These are phyloP conservation scores for Catharus minimus DNA, from an alignment of 2,113 vertebrate genomes.

Conservation along the genomic window DNA sequence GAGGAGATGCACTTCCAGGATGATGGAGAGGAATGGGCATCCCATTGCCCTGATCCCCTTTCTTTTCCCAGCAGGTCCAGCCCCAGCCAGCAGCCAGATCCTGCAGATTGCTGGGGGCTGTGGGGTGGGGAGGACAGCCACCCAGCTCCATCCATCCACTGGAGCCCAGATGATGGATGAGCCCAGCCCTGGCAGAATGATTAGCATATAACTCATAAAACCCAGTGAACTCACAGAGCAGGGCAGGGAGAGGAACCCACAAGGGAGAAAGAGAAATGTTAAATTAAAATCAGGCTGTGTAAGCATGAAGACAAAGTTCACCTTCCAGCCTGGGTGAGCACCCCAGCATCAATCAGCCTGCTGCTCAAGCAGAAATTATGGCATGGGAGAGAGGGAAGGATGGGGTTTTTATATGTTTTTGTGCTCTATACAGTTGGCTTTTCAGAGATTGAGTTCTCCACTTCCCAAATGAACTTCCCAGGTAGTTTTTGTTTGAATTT, in stretches of 20 bases:
- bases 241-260: background rate
- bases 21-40: background rate
- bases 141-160: background rate
- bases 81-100: background rate
- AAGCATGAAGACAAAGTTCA: constrained; percentile 8
- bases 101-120: background rate
- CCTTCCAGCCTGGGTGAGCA: constrained; percentile 2
- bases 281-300: constrained; percentile 33
- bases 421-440: accelerated
- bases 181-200: background rate
- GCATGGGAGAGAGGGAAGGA: background rate
- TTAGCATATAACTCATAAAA: constrained; percentile 32
- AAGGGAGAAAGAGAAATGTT: background rate
- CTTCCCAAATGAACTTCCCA: background rate
- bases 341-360: constrained; percentile 12
- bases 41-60: background rate
- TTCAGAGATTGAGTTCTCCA: background rate
- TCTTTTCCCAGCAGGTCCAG: background rate
- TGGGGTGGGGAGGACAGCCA: background rate
- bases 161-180: constrained; percentile 28
- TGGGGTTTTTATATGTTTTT: accelerated
- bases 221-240: background rate
- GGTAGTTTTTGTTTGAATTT: background rate
- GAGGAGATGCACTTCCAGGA: background rate
- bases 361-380: background rate